Conservation (phyloP, 1,140 invertebrate species). For the Charaxes varanes region DNA sequence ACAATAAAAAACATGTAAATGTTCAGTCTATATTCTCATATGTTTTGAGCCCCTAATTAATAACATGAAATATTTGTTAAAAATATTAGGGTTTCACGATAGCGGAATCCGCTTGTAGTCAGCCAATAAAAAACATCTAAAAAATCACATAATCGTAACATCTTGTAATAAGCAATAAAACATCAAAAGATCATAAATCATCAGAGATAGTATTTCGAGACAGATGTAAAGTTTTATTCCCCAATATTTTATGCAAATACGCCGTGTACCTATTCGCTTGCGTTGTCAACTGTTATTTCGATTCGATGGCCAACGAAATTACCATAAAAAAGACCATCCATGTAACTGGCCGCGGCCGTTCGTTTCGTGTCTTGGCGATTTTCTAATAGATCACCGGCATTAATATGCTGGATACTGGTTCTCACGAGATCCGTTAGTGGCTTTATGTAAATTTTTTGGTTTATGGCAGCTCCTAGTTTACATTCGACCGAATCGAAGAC, state of each 20-base stretch:
- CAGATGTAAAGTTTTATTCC: constrained; percentile 42
- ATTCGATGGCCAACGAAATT: constrained; percentile 53
- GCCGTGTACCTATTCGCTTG: constrained; percentile 26
- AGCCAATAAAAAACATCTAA: no score
- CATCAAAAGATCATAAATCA: background rate
- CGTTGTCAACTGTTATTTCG: constrained; percentile 33
- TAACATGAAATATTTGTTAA: no score
- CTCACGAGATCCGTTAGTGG: constrained; percentile 68
- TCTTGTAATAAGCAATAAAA: background rate
- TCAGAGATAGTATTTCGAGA: constrained; percentile 13
- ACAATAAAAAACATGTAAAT: no score
- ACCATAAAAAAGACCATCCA: constrained; percentile 54
- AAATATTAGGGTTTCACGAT: no score
- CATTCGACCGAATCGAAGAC: constrained; percentile 49
- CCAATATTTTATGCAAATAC: constrained; percentile 47
- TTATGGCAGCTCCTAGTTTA: constrained; percentile 62
- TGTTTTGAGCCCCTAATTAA: no score
- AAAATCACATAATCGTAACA: no score
- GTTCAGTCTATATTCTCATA: no score
- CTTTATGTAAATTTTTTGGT: constrained; percentile 68
- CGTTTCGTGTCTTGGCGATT: constrained; percentile 56
- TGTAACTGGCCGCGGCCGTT: constrained; percentile 38
- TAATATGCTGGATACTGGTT: constrained; percentile 63
- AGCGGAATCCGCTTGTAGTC: no score
- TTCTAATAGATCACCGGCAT: constrained; percentile 71